Evolutionary conservation across 1,140 invertebrate genomes (phyloP), one percentile per base, ranked within the genome.

Genomic region (Chrysomallon squamiferum): DNA sequence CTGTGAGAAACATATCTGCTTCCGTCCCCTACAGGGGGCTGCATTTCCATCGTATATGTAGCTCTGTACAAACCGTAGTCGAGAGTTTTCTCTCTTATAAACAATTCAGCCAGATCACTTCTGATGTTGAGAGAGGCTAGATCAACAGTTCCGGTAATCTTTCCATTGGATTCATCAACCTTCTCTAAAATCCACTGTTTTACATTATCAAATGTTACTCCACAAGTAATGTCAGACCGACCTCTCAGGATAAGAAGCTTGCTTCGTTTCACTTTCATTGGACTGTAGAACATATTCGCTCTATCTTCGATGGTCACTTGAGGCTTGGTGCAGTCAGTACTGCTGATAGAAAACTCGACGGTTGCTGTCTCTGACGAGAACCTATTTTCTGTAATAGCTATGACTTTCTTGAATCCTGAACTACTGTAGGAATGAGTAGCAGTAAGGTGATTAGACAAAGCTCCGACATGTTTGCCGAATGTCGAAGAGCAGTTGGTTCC

Each of bases 281-380:
- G 77, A 38, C 58, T 62, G 18, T 69, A 62, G 54, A 82, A 79
- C 5, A 77, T 50, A 5, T 30, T 57, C 59, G 5, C 41, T 22
- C 65, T 54, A 47, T 81, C 60, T 50, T 75, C 75, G 13, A 86
- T 85, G 41, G 66, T 62, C 3, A 85, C 22, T 38, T 69, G 61
- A 27, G 84, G 84, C 13, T 78, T 66, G 62, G 70, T 67, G 58
- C 84, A 86, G 49, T 82, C 70, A 22, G 75, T 47, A 29, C 70
- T 49, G 15, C 50, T 54, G 15, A 54, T 30, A 4, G n/a, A 22
- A 27, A 27, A 30, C 22, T 20, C 18, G 22, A 54, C 18, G 29
- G 18, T 11, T 3, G 15, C 29, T 18, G 15, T 25, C 50, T 25
- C 29, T 27, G 50, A 25, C 2, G 50, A 54, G 50, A 22, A 27